Base-by-base conservation (phyloP, 2,888 invertebrate species). In the Tenthredo scrophulariae region DNA sequence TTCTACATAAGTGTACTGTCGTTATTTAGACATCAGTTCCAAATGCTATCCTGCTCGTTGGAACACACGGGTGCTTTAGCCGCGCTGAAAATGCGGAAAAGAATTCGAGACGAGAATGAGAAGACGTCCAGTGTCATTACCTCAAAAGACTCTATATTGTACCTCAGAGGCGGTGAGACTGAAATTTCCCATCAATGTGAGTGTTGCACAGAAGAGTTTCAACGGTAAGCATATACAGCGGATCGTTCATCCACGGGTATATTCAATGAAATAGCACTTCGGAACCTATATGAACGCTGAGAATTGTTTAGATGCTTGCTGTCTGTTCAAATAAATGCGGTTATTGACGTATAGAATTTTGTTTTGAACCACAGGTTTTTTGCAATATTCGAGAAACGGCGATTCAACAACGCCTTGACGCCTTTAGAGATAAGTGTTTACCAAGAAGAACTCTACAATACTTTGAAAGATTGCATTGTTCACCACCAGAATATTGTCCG, bases 391-490 rank as follows among this genome's bases (percentile, higher is more conserved):
- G 83, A 83, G 50, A 15, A 46, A 83, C 83, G 83, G 10, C 67
- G 83, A 18, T 50, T n/a, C 1, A 4, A 70, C 40, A 50, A 46
- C 13, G 29, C 46, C 15, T 40, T 83, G 67, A 46, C 83, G 18
- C n/a, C n/a, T 10, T 67, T 50, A 7, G 83, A 83, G 29, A 46
- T 10, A 29, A 46, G 65, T 46, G 29, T 83, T 33, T 83, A 83
- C 50, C 29, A 67, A 29, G 46, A 83, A 70, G 83, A 83, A 70
- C 83, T 83, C 33, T 29, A 70, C 5, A 33, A 29, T 26, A 62
- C 67, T 13, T 83, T 83, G n/a, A 67, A 83, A 83, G 83, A 83
- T 46, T 83, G 83, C 43, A 67, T 83, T 33, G 46, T 67, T 18
- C 83, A 83, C 29, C 67, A 83, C 43, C 83, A 83, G 22, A 29